These are phyloP conservation scores for Megathymus violae DNA, from an alignment of 1,140 invertebrate genomes.

Conservation along the genomic window DNA sequence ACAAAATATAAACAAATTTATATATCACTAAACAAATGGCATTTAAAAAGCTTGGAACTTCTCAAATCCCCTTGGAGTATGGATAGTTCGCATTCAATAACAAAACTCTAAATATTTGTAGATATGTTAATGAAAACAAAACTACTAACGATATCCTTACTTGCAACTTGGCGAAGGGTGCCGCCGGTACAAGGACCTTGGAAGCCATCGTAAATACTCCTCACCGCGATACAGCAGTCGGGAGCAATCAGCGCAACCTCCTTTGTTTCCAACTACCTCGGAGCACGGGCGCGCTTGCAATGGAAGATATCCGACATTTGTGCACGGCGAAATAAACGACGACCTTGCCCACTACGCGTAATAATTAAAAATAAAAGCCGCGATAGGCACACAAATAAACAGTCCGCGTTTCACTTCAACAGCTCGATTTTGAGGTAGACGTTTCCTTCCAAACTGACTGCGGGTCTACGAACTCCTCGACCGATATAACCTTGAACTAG, in stretches of 20 bases:
- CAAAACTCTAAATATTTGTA: no score
- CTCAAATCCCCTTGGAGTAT: no score
- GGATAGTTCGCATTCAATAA: no score
- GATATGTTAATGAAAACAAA: constrained; percentile 3
- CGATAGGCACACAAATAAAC: constrained; percentile 55
- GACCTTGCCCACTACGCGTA: constrained; percentile 69
- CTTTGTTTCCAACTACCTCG: constrained; percentile 60
- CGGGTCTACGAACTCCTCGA: constrained; percentile 54
- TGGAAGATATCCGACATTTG: constrained; percentile 65
- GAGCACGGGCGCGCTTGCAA: constrained; percentile 62
- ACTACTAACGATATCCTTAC: constrained; percentile 45
- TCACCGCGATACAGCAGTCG: constrained; percentile 22
- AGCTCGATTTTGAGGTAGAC: constrained; percentile 56
- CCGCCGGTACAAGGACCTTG: constrained; percentile 73
- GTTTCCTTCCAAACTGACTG: constrained; percentile 40
- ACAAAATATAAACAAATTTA: no score
- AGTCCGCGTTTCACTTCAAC: constrained; percentile 43
- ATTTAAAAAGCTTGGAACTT: no score
- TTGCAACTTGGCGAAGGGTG: constrained; percentile 72
- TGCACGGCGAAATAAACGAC: constrained; percentile 52
- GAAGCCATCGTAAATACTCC: constrained; percentile 62
- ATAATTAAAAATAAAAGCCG: constrained; percentile 75
- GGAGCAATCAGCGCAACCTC: constrained; percentile 39
- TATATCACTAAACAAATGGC: no score
- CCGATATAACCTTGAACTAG: constrained; percentile 66